These are phyloP conservation scores for Diglossa cyanea DNA, from an alignment of 2,797 vertebrate species.

Conservation along the genomic window DNA sequence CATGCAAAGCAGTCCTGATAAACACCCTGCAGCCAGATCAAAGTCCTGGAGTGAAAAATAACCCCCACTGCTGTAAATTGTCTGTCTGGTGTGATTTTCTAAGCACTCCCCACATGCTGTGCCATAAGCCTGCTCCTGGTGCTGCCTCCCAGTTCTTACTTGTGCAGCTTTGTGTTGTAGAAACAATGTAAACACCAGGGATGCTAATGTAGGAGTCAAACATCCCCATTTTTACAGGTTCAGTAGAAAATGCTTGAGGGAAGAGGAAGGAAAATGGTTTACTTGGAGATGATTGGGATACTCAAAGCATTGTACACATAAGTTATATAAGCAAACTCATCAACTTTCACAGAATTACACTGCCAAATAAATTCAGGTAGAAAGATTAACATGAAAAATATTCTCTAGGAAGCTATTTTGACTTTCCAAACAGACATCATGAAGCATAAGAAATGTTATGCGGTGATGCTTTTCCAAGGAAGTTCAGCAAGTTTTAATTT, in stretches of 20 bases:
- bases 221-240: not conserved
- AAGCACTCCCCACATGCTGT: not conserved
- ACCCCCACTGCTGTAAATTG: not conserved
- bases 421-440: conserved; percentile 56
- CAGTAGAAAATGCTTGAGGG: not conserved
- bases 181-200: not conserved
- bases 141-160: not conserved
- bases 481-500: conserved; percentile 62
- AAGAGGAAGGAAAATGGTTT: not conserved
- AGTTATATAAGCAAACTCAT: conserved; percentile 33
- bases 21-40: not conserved
- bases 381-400: conserved; percentile 52
- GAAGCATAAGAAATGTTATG: conserved; percentile 45
- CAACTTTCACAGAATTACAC: not conserved
- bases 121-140: not conserved
- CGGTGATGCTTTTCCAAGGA: conserved; percentile 36
- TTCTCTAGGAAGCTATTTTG: conserved; percentile 42
- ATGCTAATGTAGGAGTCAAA: not conserved
- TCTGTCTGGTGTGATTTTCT: not conserved
- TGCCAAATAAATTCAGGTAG: conserved; percentile 37
- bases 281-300: not conserved
- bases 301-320: not conserved
- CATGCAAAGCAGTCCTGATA: not conserved
- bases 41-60: not conserved
- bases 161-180: not conserved